Evolutionary conservation across 2,888 invertebrate species (phyloP).

Genomic region (Lasioglossum figueresi): DNA sequence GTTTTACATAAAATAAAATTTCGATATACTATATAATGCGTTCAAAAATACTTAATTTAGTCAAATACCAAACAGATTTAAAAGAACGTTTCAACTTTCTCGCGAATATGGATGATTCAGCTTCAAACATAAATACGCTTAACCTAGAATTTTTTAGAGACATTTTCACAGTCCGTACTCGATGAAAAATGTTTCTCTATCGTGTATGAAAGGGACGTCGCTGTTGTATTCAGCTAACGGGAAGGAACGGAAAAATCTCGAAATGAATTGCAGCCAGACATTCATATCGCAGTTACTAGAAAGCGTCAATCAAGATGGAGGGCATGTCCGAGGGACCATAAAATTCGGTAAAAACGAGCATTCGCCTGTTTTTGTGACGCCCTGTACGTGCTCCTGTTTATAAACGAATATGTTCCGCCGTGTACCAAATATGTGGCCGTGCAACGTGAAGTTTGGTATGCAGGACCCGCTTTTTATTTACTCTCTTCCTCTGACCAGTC

Average conservation of each 20-base stretch:
- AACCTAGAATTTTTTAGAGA: neutral
- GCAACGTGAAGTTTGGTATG: slow-evolving; percentile 57
- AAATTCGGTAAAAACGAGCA: neutral
- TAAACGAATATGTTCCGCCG: slow-evolving; percentile 34
- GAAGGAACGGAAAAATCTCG: neutral
- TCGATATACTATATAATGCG: neutral
- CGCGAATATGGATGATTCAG: neutral
- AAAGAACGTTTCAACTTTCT: neutral
- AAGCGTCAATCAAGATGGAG: slow-evolving; percentile 14
- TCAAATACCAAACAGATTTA: neutral
- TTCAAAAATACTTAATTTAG: neutral
- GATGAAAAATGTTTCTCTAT: neutral
- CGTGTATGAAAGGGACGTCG: neutral
- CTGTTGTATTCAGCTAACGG: neutral
- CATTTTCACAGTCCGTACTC: neutral
- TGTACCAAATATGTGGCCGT: slow-evolving; percentile 21
- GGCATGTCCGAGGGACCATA: neutral
- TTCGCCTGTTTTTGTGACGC: neutral
- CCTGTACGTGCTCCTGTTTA: slow-evolving; percentile 30
- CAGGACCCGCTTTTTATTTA: slow-evolving; percentile 66
- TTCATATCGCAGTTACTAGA: neutral
- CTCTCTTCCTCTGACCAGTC: slow-evolving; percentile 65
- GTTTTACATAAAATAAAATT: neutral
- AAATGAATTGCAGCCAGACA: no score
- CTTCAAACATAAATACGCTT: neutral